Evolutionary conservation across 2,113 vertebrate genomes (phyloP).

Genomic region (Festucalex cinctus): DNA sequence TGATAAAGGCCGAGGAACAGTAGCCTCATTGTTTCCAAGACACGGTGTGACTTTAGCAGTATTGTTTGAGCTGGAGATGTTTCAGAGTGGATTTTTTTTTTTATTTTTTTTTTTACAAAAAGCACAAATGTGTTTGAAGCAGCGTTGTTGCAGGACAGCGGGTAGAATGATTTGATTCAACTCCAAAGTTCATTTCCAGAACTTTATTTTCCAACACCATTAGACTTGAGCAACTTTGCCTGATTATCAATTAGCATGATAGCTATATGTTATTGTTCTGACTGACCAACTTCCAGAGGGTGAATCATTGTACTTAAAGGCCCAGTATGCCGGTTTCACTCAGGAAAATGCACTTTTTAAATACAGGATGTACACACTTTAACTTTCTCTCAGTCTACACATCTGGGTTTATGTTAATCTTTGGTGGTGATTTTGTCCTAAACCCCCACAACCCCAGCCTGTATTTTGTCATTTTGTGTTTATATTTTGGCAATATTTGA

Average conservation of each 20-base stretch:
- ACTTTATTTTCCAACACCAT: no score
- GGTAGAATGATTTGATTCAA: background rate
- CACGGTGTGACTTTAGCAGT: background rate
- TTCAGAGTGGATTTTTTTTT: background rate
- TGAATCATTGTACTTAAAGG: no score
- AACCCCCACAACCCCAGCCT: no score
- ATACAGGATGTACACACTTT: no score
- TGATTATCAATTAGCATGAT: background rate
- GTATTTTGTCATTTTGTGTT: no score
- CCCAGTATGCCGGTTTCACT: no score
- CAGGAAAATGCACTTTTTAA: no score
- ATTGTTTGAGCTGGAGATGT: background rate
- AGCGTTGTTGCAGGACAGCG: background rate
- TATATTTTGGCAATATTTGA: no score
- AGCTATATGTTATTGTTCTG: background rate
- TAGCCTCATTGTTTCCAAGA: slow-evolving; percentile 8
- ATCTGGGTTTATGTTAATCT: no score
- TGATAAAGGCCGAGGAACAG: background rate
- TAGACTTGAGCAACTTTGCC: background rate
- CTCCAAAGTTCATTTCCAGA: background rate
- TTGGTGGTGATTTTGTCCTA: no score
- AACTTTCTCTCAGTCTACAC: no score
- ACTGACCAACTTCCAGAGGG: background rate
- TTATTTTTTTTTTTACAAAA: background rate
- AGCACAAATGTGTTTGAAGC: background rate